A percentile compares a stretch with the other conserved stretches of the same genome.
These are phyloP conservation scores for Stenurella melanura DNA, from an alignment of 2,888 invertebrate species.

Conservation along the genomic window DNA sequence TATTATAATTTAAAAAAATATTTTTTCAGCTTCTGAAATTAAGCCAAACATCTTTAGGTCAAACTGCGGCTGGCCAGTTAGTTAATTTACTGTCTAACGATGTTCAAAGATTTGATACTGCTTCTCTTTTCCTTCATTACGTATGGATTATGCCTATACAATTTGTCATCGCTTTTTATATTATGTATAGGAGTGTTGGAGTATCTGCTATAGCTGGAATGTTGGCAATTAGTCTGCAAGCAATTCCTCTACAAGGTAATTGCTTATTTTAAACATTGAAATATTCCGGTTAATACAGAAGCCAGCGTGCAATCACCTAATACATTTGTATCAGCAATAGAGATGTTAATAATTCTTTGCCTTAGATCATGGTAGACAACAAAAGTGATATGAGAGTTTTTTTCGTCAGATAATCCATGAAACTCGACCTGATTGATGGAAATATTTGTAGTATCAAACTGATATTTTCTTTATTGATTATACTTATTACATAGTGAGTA, in stretches of 20 bases:
- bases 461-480: too few species aligned
- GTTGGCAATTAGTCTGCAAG: conserved; percentile 75
- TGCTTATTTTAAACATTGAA: not conserved
- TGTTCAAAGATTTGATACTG: conserved; percentile 86
- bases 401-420: too few species aligned
- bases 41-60: conserved; percentile 82
- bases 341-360: too few species aligned
- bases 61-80: conserved; percentile 89
- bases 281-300: not conserved
- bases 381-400: too few species aligned
- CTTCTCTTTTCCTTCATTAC: conserved; percentile 82
- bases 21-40: conserved; percentile 76
- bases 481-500: too few species aligned
- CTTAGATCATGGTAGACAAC: too few species aligned
- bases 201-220: conserved; percentile 79
- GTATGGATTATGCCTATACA: conserved; percentile 88
- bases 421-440: too few species aligned
- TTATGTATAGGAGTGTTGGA: conserved; percentile 77
- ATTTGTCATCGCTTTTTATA: conserved; percentile 78
- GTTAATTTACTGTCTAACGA: conserved; percentile 91
- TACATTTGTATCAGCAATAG: too few species aligned
- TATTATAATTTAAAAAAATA: not conserved
- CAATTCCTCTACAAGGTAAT: conserved; percentile 75
- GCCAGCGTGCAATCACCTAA: too few species aligned
- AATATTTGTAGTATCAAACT: too few species aligned